Evolutionary conservation across 1,140 invertebrate species (phyloP).

Genomic region (Diorhabda carinulata): DNA sequence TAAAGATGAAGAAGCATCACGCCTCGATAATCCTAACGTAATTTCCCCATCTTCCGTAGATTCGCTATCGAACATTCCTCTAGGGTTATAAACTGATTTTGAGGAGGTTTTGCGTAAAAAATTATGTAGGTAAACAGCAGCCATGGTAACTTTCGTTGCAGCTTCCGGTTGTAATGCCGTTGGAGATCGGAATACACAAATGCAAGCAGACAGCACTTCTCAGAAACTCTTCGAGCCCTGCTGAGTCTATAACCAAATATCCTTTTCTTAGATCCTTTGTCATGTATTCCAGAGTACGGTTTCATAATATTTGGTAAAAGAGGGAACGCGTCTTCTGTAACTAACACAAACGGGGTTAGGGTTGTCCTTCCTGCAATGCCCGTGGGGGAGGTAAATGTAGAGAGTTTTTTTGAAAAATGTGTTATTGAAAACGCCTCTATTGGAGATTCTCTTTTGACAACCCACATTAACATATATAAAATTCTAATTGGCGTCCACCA

Average conservation of each 20-base stretch:
- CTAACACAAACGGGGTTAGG: constrained; percentile 15
- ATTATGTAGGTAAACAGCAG: constrained; percentile 14
- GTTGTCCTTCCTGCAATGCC: constrained; percentile 8
- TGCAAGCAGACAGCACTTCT: constrained; percentile 17
- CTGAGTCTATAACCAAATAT: constrained; percentile 23
- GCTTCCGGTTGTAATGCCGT: constrained; percentile 17
- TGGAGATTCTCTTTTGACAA: constrained; percentile 45
- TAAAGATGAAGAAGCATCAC: constrained; percentile 4
- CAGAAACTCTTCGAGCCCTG: constrained; percentile 20
- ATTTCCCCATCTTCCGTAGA: background rate
- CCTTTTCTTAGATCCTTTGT: constrained; percentile 16
- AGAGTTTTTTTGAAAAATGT: constrained; percentile 29
- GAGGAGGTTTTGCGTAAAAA: constrained; percentile 10
- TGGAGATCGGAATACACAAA: constrained; percentile 20
- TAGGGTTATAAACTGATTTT: constrained; percentile 6
- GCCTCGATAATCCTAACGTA: background rate
- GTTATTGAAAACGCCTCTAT: constrained; percentile 45
- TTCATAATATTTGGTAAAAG: constrained; percentile 23
- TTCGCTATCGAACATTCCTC: background rate
- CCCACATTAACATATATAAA: constrained; percentile 50
- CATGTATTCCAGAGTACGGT: constrained; percentile 17
- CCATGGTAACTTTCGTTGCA: constrained; percentile 10
- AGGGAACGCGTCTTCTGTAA: constrained; percentile 23
- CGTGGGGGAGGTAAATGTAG: constrained; percentile 15
- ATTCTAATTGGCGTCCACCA: constrained; percentile 51